Conservation (phyloP, 2,113 vertebrate species). For the Brienomyrus longianalis region DNA sequence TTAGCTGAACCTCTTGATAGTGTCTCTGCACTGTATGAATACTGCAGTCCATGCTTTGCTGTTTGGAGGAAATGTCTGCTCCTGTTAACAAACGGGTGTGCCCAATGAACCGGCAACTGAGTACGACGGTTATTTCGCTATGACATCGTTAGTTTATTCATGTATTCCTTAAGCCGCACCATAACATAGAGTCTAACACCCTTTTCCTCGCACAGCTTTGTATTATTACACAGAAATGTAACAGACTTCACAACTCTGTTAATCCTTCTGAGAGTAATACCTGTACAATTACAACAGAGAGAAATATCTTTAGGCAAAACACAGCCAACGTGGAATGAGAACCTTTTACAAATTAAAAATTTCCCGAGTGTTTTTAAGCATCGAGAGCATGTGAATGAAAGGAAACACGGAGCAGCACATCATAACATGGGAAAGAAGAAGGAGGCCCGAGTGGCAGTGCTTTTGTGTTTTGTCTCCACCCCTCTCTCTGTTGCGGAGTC, state of each 20-base stretch:
- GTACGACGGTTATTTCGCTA: not conserved
- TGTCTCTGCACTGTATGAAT: not conserved
- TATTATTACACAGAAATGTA: not conserved
- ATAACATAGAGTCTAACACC: not conserved
- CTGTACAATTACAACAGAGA: not conserved
- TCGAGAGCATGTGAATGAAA: not conserved
- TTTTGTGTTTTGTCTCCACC: not conserved
- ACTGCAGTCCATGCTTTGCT: not conserved
- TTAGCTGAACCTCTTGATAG: not conserved
- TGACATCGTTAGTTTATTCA: not conserved
- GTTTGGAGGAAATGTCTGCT: not conserved
- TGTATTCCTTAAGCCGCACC: not conserved
- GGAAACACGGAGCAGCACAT: not conserved
- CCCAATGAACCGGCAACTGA: not conserved
- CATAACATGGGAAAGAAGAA: not conserved
- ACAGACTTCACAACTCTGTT: not conserved
- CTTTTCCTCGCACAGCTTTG: not conserved
- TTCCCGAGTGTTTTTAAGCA: not conserved
- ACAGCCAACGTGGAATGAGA: not conserved
- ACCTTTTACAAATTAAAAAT: not conserved
- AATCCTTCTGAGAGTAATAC: not conserved
- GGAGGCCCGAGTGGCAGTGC: not conserved
- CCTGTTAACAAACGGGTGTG: not conserved
- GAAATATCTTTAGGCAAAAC: not conserved
- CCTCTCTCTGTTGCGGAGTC: conserved; percentile 17